Percentiles rank a stretch among this genome's conserved stretches.
Conservation (phyloP, 2,797 vertebrate species). For the Danionella dracula region DNA sequence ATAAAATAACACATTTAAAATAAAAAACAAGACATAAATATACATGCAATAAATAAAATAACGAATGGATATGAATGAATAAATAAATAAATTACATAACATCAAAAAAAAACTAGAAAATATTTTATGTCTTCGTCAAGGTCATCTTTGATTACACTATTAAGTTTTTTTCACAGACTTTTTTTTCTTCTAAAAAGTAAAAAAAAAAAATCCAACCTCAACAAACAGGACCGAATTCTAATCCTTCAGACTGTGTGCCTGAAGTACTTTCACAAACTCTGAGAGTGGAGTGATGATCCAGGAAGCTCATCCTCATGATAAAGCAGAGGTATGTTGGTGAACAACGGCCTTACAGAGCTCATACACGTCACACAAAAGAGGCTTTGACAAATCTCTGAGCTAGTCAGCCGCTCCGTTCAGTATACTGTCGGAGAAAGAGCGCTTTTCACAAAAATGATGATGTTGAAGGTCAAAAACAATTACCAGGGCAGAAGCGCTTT, state of each 20-base stretch:
- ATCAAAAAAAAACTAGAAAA: too few species aligned
- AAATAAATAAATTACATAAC: too few species aligned
- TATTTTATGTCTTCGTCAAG: too few species aligned
- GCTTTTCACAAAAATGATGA: conserved; percentile 41
- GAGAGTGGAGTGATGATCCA: conserved; percentile 4
- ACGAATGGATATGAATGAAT: too few species aligned
- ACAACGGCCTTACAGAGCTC: conserved; percentile 21
- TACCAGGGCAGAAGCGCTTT: conserved; percentile 59
- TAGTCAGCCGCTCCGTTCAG: conserved; percentile 7
- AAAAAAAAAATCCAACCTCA: background rate
- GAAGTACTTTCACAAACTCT: conserved; percentile 15
- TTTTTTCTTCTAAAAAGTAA: too few species aligned
- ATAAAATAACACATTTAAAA: too few species aligned
- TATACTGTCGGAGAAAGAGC: conserved; percentile 12
- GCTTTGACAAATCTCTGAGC: conserved; percentile 21
- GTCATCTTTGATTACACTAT: too few species aligned
- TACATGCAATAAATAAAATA: too few species aligned
- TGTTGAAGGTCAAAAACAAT: conserved; percentile 80
- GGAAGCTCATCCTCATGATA: conserved; percentile 16
- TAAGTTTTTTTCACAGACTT: too few species aligned
- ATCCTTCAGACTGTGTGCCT: background rate
- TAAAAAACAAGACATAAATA: too few species aligned
- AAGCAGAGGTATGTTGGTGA: conserved; percentile 5
- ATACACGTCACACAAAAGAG: conserved; percentile 4
- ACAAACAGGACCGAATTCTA: conserved; percentile 5